Base-by-base conservation (phyloP, 2,888 invertebrate species). In the Mystacides longicornis region DNA sequence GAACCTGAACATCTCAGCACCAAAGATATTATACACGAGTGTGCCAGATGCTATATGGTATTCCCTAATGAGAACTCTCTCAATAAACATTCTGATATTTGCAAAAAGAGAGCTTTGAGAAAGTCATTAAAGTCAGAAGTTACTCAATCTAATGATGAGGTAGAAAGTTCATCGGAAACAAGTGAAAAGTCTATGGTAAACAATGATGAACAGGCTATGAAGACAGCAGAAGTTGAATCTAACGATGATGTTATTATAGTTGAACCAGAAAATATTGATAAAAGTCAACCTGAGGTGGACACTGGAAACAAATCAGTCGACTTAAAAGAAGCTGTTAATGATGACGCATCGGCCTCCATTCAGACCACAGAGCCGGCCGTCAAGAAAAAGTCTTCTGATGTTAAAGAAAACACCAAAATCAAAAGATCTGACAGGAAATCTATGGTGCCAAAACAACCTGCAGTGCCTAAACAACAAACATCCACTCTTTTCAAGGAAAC, bases 11-110 rank as follows among this genome's bases (percentile, higher is more conserved):
- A 48, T 22, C 42, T 60, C 37, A 60, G 49, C 1, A 73, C 77
- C 14, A 75, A 68, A 65, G 77, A 77, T 55, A 77, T 77, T 50
- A 77, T 77, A 63, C 77, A 77, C 50, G 77, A 77, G 64, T 77
- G 77, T 63, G 70, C 76, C 31, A 68, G 75, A 16, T 77, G 77
- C 62, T 77, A 77, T 60, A 77, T 77, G 77, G 77, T 77, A 1
- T 77, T 77, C 63, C 77, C 77, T 9, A 77, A 77, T 59, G 77
- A 76, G 55, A 75, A 76, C 64, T 76, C 77, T 1, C 63, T 77
- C 9, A 76, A 68, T 53, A 77, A 75, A 62, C 77, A 77, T 55
- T 68, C 70, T 1, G 63, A 69, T 4, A 67, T 69, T 59, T 77
- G 77, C 63, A 70, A 70, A 61, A 77, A 77, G 63, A 76, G 73